Percentiles rank a stretch among this genome's conserved stretches.
Conservation (phyloP, 2,113 vertebrate genomes). For the Amphiprion ocellaris region DNA sequence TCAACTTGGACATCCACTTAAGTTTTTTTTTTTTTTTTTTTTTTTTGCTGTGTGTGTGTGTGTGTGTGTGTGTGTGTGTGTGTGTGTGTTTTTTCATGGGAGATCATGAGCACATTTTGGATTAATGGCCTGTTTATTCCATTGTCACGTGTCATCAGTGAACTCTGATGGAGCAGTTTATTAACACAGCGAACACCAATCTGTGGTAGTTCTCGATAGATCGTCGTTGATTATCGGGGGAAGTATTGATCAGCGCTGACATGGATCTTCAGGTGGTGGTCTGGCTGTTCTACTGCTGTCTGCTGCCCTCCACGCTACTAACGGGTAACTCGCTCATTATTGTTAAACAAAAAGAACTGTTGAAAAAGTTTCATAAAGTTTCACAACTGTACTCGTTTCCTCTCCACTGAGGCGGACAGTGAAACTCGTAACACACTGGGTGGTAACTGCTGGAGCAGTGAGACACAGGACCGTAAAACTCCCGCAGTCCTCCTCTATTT, state of each 20-base stretch:
- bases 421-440: background rate
- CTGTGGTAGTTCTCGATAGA: too few species aligned
- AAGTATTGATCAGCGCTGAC: background rate
- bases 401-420: background rate
- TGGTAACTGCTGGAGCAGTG: background rate
- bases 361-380: background rate
- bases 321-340: slow-evolving; percentile 57
- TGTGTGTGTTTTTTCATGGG: background rate
- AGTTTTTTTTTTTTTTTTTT: background rate
- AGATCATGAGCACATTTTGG: slow-evolving; percentile 15
- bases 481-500: background rate
- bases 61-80: too few species aligned
- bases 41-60: too few species aligned
- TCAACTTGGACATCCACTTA: background rate
- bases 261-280: slow-evolving; percentile 80
- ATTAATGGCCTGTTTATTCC: background rate
- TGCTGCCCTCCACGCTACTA: slow-evolving; percentile 68
- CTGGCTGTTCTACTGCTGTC: slow-evolving; percentile 69
- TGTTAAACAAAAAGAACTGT: background rate
- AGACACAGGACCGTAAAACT: background rate
- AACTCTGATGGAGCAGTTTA: slow-evolving; percentile 14
- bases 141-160: slow-evolving; percentile 1
- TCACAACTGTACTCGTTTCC: background rate
- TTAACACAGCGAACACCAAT: background rate
- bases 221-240: background rate